A percentile compares a stretch with the other conserved stretches of the same genome.
phyloP scores from a whole-genome alignment of 2,797 vertebrate genomes.

The Lagodon rhomboides region DNA sequence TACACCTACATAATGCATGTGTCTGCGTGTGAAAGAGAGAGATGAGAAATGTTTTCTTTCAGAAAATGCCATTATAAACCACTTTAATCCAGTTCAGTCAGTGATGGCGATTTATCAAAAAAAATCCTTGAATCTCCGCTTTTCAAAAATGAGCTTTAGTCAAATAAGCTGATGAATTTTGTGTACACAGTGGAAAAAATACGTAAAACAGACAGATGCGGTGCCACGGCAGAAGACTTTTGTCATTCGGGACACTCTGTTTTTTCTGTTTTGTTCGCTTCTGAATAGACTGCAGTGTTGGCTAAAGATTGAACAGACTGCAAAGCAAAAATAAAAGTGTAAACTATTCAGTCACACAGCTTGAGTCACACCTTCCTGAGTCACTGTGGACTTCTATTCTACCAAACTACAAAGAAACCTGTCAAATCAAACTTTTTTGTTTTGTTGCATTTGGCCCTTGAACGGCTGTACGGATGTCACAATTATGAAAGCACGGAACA shows the following conservation, averaged over 20 bases:
- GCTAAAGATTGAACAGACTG: constrained; percentile 20
- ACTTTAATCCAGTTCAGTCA: constrained; percentile 51
- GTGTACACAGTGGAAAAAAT: background rate
- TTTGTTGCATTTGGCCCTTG: background rate
- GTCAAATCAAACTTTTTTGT: background rate
- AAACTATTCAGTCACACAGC: constrained; percentile 23
- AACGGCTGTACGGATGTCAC: background rate
- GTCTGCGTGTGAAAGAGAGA: constrained; percentile 33
- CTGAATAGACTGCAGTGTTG: background rate
- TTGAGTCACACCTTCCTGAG: constrained; percentile 36
- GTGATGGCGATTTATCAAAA: constrained; percentile 41
- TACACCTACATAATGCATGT: constrained; percentile 61
- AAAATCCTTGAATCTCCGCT: constrained; percentile 31
- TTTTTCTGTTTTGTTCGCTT: background rate
- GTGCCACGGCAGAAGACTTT: background rate
- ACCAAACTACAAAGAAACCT: background rate
- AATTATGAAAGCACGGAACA: background rate
- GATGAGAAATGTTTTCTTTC: constrained; percentile 46
- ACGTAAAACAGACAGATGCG: background rate
- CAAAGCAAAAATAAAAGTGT: constrained; percentile 29
- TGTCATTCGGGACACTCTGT: background rate
- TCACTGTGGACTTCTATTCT: constrained; percentile 6
- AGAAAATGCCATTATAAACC: constrained; percentile 49
- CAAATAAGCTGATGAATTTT: constrained; percentile 18
- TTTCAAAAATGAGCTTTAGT: constrained; percentile 35